Percentiles rank a stretch among this genome's conserved stretches.
Conservation (phyloP, 2,888 invertebrate species). For the Rhodophaea formosa region DNA sequence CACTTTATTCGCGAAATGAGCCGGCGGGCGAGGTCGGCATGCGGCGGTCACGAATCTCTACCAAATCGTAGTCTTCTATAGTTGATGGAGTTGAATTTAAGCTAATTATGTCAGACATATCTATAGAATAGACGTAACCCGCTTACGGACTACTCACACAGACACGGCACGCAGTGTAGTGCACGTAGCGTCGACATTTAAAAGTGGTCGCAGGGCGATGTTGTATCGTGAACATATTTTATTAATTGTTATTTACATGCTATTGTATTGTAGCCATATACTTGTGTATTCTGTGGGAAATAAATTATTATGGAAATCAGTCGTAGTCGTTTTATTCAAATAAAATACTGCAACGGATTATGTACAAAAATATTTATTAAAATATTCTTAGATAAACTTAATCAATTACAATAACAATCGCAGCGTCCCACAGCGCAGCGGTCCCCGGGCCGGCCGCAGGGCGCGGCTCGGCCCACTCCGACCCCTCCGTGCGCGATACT, state of each 20-base stretch:
- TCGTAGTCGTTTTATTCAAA: background rate
- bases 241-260: constrained; percentile 29
- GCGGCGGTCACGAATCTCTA: background rate
- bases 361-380: constrained; percentile 40
- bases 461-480: background rate
- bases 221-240: constrained; percentile 28
- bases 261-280: constrained; percentile 23
- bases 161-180: background rate
- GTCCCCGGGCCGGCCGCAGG: background rate
- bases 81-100: background rate
- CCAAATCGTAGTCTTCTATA: constrained; percentile 13
- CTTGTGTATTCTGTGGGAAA: constrained; percentile 10
- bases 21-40: background rate
- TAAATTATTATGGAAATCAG: constrained; percentile 10
- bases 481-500: too few species aligned
- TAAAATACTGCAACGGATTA: constrained; percentile 3
- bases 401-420: constrained; percentile 45
- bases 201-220: constrained; percentile 7
- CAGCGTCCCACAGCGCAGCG: background rate
- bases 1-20: background rate
- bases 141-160: background rate
- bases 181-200: constrained; percentile 6
- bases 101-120: background rate
- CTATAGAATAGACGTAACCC: constrained; percentile 4
- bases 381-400: constrained; percentile 54